Evolutionary conservation across 1,140 invertebrate genomes (phyloP).

Genomic region (Caenorhabditis brenneri): DNA sequence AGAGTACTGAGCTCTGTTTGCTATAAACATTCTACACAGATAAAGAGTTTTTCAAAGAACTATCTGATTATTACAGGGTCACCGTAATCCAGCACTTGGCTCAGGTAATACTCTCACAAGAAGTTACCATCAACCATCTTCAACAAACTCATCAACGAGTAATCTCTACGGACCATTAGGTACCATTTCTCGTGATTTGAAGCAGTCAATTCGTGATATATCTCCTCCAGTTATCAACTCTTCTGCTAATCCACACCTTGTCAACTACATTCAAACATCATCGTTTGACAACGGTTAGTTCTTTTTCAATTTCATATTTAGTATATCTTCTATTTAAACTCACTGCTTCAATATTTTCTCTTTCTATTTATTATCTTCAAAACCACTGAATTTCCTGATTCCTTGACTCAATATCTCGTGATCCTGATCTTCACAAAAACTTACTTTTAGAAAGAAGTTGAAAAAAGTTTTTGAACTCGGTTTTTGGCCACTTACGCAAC

Average conservation of each 20-base stretch:
- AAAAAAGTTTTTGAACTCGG: not conserved
- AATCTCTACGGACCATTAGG: slow-evolving; percentile 34
- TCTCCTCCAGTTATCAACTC: slow-evolving; percentile 38
- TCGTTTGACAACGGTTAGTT: slow-evolving; percentile 44
- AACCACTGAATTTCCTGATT: not conserved
- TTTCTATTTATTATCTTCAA: not conserved
- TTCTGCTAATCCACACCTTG: slow-evolving; percentile 21
- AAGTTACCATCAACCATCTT: slow-evolving; percentile 38
- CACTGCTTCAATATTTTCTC: not conserved
- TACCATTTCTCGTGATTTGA: slow-evolving; percentile 25
- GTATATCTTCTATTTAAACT: not conserved
- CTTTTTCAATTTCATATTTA: not conserved
- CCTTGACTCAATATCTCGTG: not conserved
- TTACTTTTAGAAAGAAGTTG: no score
- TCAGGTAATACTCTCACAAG: slow-evolving; percentile 8
- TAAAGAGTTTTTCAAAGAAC: no score
- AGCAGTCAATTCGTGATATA: slow-evolving; percentile 24
- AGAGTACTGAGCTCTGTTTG: no score
- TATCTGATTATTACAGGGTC: slow-evolving; percentile 11
- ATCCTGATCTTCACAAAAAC: no score
- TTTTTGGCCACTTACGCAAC: slow-evolving; percentile 34
- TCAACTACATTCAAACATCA: slow-evolving; percentile 43
- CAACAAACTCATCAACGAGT: not conserved
- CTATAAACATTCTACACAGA: no score
- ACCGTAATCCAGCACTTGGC: slow-evolving; percentile 21